Evolutionary conservation across 2,797 vertebrate genomes (phyloP).

Genomic region (Macropus fuliginosus): DNA sequence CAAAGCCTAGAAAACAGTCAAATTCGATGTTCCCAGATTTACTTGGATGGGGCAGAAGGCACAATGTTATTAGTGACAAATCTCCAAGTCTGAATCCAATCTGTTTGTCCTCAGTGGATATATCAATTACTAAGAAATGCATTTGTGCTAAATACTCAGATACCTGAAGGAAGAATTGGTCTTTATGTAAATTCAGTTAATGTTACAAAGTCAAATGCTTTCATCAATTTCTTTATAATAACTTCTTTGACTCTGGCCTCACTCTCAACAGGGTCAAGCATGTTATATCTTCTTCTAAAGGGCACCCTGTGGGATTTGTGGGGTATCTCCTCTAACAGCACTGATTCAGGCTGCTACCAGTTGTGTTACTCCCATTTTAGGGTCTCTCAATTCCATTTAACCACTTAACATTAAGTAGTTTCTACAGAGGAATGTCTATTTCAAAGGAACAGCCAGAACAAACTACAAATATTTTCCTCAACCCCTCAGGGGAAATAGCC

Average conservation of each 20-base stretch:
- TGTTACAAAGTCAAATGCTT: conserved; percentile 68
- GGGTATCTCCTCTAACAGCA: background rate
- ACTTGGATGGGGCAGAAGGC: background rate
- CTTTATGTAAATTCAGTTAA: conserved; percentile 74
- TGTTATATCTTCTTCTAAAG: background rate
- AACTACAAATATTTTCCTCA: background rate
- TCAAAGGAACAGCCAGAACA: background rate
- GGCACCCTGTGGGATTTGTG: background rate
- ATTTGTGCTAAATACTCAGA: conserved; percentile 47
- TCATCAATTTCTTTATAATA: conserved; percentile 51
- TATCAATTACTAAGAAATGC: conserved; percentile 8
- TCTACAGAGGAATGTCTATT: background rate
- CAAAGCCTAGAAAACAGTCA: background rate
- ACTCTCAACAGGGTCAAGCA: background rate
- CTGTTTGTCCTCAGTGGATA: background rate
- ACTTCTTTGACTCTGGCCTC: conserved; percentile 64
- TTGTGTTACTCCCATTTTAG: background rate
- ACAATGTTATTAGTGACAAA: background rate
- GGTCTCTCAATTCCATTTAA: background rate
- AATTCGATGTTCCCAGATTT: background rate
- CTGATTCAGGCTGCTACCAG: background rate
- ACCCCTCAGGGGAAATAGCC: background rate
- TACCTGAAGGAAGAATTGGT: conserved; percentile 50
- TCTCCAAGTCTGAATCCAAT: background rate
- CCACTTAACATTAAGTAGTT: background rate